Percentiles rank a stretch among this genome's conserved stretches.
Conservation (phyloP, 1,140 invertebrate species). For the Diploscapter pachys region DNA sequence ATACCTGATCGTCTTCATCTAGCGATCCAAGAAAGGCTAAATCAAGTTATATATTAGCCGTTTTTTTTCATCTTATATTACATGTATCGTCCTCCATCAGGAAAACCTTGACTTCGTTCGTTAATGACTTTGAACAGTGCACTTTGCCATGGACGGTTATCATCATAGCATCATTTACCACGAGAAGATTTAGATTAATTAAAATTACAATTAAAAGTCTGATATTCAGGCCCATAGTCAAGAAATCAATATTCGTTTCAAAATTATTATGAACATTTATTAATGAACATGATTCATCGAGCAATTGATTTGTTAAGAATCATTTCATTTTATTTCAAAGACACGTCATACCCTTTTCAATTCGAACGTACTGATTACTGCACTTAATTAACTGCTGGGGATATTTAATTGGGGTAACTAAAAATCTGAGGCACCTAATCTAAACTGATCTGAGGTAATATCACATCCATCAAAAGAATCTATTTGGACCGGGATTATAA, state of each 20-base stretch:
- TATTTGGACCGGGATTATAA: too few relatives aligned
- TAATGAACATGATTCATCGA: neutral
- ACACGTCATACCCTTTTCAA: too few relatives aligned
- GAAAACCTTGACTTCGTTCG: neutral
- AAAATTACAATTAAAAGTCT: neutral
- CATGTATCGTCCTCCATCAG: constrained; percentile 9
- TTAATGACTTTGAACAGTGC: neutral
- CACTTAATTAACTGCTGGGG: too few relatives aligned
- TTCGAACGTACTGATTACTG: too few relatives aligned
- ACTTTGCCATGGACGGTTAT: too few relatives aligned
- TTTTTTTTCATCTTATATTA: neutral
- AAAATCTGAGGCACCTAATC: too few relatives aligned
- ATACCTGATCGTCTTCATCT: neutral
- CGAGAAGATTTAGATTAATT: neutral
- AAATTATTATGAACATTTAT: neutral
- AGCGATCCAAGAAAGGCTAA: neutral
- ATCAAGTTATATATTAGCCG: neutral
- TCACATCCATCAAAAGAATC: too few relatives aligned
- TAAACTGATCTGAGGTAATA: too few relatives aligned
- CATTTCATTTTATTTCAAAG: too few relatives aligned
- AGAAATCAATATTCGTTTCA: neutral
- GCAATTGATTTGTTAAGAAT: too few relatives aligned
- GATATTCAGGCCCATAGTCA: neutral
- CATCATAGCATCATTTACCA: neutral
- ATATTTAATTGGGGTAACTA: too few relatives aligned